phyloP scores from a whole-genome alignment of 2,888 invertebrate species.

The Serripes groenlandicus region DNA sequence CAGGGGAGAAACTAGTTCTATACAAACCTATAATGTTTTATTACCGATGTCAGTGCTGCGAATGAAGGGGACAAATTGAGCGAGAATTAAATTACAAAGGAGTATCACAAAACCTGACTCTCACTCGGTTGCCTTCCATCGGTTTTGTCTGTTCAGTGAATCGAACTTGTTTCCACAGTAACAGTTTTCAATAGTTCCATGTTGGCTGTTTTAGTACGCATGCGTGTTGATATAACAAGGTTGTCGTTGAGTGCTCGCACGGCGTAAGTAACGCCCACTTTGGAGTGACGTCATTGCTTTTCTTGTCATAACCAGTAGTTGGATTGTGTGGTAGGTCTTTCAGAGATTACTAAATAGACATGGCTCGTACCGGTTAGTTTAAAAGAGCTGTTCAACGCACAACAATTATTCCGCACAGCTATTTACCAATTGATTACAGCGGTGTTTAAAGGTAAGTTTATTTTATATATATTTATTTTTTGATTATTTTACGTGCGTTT shows the following conservation, averaged over 20 bases:
- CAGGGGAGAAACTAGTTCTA: not conserved
- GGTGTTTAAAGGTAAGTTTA: too few relatives aligned
- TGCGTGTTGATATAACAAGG: slow-evolving; percentile 43
- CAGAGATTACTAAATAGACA: not conserved
- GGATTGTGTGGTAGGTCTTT: not conserved
- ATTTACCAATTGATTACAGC: too few relatives aligned
- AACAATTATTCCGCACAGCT: too few relatives aligned
- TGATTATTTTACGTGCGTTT: too few relatives aligned
- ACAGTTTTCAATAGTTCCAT: slow-evolving; percentile 49
- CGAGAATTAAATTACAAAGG: slow-evolving; percentile 21
- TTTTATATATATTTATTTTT: too few relatives aligned
- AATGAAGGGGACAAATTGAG: slow-evolving; percentile 10
- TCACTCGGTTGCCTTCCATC: slow-evolving; percentile 44
- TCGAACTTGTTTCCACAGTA: slow-evolving; percentile 60
- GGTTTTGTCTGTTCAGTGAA: slow-evolving; percentile 50
- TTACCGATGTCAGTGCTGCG: not conserved
- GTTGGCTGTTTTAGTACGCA: slow-evolving; percentile 54
- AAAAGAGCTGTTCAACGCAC: too few relatives aligned
- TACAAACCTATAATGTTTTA: slow-evolving; percentile 10
- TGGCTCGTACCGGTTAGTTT: not conserved
- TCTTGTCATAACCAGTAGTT: not conserved
- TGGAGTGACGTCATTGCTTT: slow-evolving; percentile 8
- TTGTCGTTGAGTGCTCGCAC: slow-evolving; percentile 7
- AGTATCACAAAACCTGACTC: not conserved
- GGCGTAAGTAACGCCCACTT: slow-evolving; percentile 50